Evolutionary conservation across 2,888 invertebrate genomes (phyloP).

Genomic region (Formica aserva): DNA sequence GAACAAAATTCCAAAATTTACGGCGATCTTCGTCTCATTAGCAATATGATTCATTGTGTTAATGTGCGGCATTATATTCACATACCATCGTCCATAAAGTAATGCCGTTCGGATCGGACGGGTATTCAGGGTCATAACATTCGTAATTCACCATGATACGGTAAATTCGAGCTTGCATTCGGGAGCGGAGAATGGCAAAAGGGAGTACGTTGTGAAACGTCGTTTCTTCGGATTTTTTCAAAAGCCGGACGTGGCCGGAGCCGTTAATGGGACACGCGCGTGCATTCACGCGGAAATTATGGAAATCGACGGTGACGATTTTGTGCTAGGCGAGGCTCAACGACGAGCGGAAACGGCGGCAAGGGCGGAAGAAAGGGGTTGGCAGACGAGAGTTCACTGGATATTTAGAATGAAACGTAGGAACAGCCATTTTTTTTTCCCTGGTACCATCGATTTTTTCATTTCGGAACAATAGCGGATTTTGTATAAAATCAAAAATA

Average conservation of each 20-base stretch:
- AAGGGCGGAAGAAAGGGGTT: constrained; percentile 32
- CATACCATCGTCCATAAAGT: constrained; percentile 38
- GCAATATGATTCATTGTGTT: constrained; percentile 29
- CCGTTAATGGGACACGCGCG: constrained; percentile 72
- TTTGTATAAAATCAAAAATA: not conserved
- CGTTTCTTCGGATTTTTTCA: constrained; percentile 70
- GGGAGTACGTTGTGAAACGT: constrained; percentile 68
- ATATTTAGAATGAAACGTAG: constrained; percentile 41
- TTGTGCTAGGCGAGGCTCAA: constrained; percentile 40
- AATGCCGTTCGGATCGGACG: constrained; percentile 33
- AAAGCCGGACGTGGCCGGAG: constrained; percentile 55
- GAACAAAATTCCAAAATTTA: constrained; percentile 32
- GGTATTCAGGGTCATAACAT: constrained; percentile 46
- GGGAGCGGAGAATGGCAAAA: constrained; percentile 53
- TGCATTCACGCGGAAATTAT: constrained; percentile 70
- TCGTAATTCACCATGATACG: constrained; percentile 51
- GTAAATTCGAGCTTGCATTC: constrained; percentile 23
- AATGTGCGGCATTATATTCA: constrained; percentile 15
- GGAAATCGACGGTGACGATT: constrained; percentile 69
- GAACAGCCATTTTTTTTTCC: constrained; percentile 22
- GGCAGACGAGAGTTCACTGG: constrained; percentile 13
- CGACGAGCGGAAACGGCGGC: constrained; percentile 30
- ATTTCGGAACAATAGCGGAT: constrained; percentile 4
- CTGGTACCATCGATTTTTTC: constrained; percentile 3
- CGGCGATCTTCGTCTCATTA: constrained; percentile 12